Evolutionary conservation across 1,140 invertebrate genomes (phyloP).

Genomic region (Drosophila busckii): DNA sequence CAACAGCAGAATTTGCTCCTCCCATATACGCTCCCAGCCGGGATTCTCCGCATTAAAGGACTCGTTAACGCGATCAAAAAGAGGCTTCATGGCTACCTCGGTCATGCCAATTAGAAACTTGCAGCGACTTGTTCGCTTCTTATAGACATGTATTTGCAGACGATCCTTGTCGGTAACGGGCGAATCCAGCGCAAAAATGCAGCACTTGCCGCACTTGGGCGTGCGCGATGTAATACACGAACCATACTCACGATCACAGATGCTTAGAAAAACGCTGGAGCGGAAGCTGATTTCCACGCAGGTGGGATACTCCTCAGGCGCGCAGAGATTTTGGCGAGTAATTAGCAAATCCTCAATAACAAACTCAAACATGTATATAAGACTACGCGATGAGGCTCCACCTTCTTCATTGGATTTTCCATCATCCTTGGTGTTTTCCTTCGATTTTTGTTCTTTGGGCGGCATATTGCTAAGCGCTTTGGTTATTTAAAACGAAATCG

Average conservation of each 20-base stretch:
- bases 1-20: slow-evolving; percentile 34
- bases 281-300: slow-evolving; percentile 68
- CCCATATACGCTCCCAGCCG: slow-evolving; percentile 42
- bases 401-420: neutral
- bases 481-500: neutral
- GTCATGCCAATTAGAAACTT: slow-evolving; percentile 69
- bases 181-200: slow-evolving; percentile 60
- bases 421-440: neutral
- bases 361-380: slow-evolving; percentile 75
- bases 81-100: slow-evolving; percentile 58
- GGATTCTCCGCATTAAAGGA: slow-evolving; percentile 62
- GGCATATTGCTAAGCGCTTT: slow-evolving; percentile 1
- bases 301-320: slow-evolving; percentile 72
- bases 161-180: slow-evolving; percentile 64
- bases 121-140: slow-evolving; percentile 67
- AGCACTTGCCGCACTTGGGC: slow-evolving; percentile 70
- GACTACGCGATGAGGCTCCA: slow-evolving; percentile 47
- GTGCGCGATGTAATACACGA: slow-evolving; percentile 51
- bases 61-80: slow-evolving; percentile 67
- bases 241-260: slow-evolving; percentile 70
- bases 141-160: slow-evolving; percentile 68
- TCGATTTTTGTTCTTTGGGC: no score
- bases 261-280: slow-evolving; percentile 55
- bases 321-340: slow-evolving; percentile 64
- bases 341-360: slow-evolving; percentile 72